Conservation (phyloP, 2,888 invertebrate species). For the Mythimna albipuncta region DNA sequence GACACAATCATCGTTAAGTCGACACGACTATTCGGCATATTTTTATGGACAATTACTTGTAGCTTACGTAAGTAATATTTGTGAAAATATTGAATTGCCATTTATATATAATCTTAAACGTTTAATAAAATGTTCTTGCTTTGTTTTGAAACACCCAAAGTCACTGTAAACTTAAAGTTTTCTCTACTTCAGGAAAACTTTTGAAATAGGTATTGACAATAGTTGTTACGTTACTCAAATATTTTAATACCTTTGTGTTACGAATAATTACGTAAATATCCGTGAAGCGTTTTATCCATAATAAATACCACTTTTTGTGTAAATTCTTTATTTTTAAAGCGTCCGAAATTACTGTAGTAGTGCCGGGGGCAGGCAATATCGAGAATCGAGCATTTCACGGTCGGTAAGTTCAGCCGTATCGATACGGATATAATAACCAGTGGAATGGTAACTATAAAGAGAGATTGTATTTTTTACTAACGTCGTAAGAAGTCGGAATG, state of each 20-base stretch:
- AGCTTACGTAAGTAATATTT: constrained; percentile 32
- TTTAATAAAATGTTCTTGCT: background rate
- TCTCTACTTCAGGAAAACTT: background rate
- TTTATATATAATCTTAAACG: constrained; percentile 4
- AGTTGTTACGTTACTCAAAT: constrained; percentile 35
- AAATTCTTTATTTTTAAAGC: constrained; percentile 72
- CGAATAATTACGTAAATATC: constrained; percentile 50
- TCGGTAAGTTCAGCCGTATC: constrained; percentile 88
- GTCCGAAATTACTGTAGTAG: constrained; percentile 77
- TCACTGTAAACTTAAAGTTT: constrained; percentile 7
- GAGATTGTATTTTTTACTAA: constrained; percentile 91
- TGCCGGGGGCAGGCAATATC: constrained; percentile 82
- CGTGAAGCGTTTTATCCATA: constrained; percentile 52
- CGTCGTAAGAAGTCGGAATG: constrained; percentile 90
- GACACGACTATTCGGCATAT: constrained; percentile 62
- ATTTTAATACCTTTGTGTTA: constrained; percentile 41
- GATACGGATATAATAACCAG: constrained; percentile 90
- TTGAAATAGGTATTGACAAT: constrained; percentile 5
- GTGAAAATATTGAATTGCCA: constrained; percentile 15
- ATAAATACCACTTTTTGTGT: constrained; percentile 55
- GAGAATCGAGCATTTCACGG: constrained; percentile 87
- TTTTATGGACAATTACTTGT: constrained; percentile 65
- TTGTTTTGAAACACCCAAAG: constrained; percentile 7
- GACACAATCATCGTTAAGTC: constrained; percentile 82
- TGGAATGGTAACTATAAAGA: constrained; percentile 91